A percentile compares a stretch with the other conserved stretches of the same genome.
These are phyloP conservation scores for Bungarus multicinctus DNA, from an alignment of 2,113 vertebrate species.

Conservation along the genomic window DNA sequence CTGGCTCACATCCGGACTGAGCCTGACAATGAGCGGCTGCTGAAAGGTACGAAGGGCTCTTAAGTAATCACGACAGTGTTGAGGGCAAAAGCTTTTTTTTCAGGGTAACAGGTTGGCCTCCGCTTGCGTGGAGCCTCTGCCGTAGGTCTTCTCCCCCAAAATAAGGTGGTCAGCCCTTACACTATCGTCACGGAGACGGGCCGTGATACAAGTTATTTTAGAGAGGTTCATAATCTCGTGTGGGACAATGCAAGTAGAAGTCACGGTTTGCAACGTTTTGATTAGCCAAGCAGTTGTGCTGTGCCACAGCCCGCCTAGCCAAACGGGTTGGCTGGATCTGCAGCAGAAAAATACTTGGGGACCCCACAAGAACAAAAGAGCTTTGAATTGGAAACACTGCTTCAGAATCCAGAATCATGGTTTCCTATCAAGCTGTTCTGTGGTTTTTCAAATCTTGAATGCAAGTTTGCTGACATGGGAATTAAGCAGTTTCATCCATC, in stretches of 20 bases:
- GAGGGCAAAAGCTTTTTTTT: not conserved
- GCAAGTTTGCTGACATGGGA: not conserved
- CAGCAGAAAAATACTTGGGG: not conserved
- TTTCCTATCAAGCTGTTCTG: not conserved
- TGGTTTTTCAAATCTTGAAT: not conserved
- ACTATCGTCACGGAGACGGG: not conserved
- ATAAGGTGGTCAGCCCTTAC: not conserved
- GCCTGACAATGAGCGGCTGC: slow-evolving; percentile 78
- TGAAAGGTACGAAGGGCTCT: slow-evolving; percentile 73
- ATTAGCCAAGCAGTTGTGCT: not conserved
- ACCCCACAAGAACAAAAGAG: not conserved
- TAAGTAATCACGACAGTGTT: not conserved
- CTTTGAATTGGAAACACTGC: not conserved
- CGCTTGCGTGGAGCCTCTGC: not conserved
- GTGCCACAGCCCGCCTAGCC: not conserved
- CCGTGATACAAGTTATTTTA: not conserved
- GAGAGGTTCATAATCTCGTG: not conserved
- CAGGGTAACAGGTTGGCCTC: not conserved
- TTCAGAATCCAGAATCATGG: not conserved
- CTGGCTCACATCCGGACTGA: slow-evolving; percentile 81
- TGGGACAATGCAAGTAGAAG: not conserved
- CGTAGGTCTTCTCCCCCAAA: not conserved
- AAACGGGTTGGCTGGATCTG: too few relatives aligned
- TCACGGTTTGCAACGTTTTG: not conserved
- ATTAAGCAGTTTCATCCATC: not conserved